A percentile compares a stretch with the other conserved stretches of the same genome.
phyloP scores from a whole-genome alignment of 2,113 vertebrate genomes.

The Syrmaticus mikado region DNA sequence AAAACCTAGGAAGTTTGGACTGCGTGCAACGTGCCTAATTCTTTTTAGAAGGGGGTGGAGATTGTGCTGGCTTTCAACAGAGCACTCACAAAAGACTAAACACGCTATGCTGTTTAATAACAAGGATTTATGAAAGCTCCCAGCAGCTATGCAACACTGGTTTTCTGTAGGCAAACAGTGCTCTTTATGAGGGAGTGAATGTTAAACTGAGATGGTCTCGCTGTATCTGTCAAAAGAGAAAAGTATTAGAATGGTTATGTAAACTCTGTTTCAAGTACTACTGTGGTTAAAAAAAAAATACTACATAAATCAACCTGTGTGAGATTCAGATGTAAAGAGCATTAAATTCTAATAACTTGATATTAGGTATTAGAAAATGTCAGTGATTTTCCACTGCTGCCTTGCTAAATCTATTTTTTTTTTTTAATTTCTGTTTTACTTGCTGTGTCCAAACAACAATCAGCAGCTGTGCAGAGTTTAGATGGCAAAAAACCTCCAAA shows the following conservation, averaged over 20 bases:
- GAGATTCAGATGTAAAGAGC: background rate
- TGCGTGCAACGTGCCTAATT: background rate
- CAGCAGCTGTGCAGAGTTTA: conserved; percentile 40
- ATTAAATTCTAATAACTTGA: background rate
- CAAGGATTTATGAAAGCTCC: background rate
- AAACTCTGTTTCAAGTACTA: background rate
- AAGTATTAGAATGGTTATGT: background rate
- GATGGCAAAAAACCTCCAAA: background rate
- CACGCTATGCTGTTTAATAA: background rate
- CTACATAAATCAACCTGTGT: background rate
- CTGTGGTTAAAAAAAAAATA: background rate
- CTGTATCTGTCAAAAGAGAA: background rate
- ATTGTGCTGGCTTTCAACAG: background rate
- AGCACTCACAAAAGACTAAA: background rate
- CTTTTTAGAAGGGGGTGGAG: background rate
- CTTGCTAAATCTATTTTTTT: background rate
- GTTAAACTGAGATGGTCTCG: background rate
- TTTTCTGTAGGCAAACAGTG: background rate
- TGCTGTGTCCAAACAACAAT: conserved; percentile 10
- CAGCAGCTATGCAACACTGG: background rate
- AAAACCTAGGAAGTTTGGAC: conserved; percentile 45
- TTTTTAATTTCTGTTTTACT: conserved; percentile 35
- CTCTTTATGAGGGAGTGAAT: background rate
- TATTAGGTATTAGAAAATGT: background rate
- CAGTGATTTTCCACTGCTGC: background rate